Base-by-base conservation (phyloP, 1,140 invertebrate species). In the Magallana ariakensis region DNA sequence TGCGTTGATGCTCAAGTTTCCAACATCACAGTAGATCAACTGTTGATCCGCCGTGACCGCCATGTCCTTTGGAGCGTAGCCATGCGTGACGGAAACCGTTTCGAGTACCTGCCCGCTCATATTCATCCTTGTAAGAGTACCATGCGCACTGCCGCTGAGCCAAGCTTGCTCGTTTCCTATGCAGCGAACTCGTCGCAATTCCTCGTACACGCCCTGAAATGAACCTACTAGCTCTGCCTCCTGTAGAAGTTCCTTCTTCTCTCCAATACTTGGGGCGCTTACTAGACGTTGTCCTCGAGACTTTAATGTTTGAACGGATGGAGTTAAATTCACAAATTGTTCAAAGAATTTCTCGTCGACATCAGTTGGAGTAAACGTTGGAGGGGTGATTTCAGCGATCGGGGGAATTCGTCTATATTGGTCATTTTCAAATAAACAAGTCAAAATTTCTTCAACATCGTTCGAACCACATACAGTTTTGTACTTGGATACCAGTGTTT, bases 381-480 rank as follows among this genome's bases (percentile, higher is more conserved):
- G 66, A 33, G 66, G 22, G 1, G 66, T 75, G 66, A 75, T 75
- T 11, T 75, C 66, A 13, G 66, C 66, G 26, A 75, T 22, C 7
- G 66, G 66, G 15, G 66, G 66, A 75, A 75, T 75, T 11, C 66
- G 22, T 75, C 66, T 75, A 13, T 75, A 75, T 13, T 75, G 66
- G 15, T 26, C 66, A 10, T 75, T 75, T 75, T 75, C 66, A 75
- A 75, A 75, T 26, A 19, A 19, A 75, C 66, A 75, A 19, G 4
- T 75, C 9, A 75, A 3, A 26, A 75, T 26, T 75, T 75, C 22
- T 19, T 75, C 66, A 26, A 75, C 22, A 33, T 75, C 22, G 66
- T 75, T 75, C 9, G 66, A 75, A 10, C 66, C 66, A 26, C 66
- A 75, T 5, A 75, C 66, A 2, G 22, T 19, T 75, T 75, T 75